Percentiles rank a stretch among this genome's conserved stretches.
phyloP scores from a whole-genome alignment of 2,797 vertebrate genomes.

The Gambelia wislizenii region DNA sequence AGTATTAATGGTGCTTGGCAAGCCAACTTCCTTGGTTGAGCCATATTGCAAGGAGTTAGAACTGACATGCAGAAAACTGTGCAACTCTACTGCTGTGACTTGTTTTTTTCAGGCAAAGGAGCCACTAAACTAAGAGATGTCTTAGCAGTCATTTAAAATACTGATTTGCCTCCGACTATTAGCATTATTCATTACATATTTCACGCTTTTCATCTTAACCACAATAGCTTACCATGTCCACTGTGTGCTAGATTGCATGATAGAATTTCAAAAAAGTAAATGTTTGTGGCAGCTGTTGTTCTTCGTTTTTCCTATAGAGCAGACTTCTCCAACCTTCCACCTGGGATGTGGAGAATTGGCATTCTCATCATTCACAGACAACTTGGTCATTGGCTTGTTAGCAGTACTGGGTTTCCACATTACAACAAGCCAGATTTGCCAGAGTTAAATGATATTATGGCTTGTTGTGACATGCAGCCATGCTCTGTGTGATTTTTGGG shows the following conservation, averaged over 20 bases:
- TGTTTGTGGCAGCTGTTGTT: neutral
- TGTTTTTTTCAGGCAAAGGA: slow-evolving; percentile 23
- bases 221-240: neutral
- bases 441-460: no score
- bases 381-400: neutral
- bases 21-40: slow-evolving; percentile 48
- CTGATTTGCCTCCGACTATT: slow-evolving; percentile 18
- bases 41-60: neutral
- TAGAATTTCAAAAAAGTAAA: neutral
- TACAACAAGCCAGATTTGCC: neutral
- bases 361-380: neutral
- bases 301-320: neutral
- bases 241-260: neutral
- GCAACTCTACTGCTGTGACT: neutral
- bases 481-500: neutral
- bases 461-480: neutral
- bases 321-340: neutral
- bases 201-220: neutral
- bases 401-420: neutral
- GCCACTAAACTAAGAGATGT: neutral
- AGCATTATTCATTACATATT: neutral
- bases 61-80: accelerated
- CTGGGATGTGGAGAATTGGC: neutral
- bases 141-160: slow-evolving; percentile 31
- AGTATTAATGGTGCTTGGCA: slow-evolving; percentile 77